A percentile compares a stretch with the other conserved stretches of the same genome.
Evolutionary conservation across 30 jellyfish, hydroid and myxozoan species (phyloP).

Genomic region (Aurelia sp.): DNA sequence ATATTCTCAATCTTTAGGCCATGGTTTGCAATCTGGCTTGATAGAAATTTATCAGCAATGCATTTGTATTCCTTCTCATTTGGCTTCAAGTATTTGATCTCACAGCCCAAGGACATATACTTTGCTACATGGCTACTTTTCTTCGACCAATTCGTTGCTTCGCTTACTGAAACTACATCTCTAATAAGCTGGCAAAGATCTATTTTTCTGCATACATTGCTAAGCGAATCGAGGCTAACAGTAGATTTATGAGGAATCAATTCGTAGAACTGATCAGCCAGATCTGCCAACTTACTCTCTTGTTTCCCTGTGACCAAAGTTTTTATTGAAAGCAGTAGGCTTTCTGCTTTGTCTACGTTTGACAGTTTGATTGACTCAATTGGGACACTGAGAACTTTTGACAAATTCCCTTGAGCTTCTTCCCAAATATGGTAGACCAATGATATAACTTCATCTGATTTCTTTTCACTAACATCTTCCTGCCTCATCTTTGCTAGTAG

Average conservation of each 20-base stretch:
- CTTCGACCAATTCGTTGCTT: conserved; percentile 79
- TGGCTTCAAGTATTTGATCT: conserved; percentile 28
- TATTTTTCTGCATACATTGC: conserved; percentile 46
- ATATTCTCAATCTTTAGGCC: conserved; percentile 37
- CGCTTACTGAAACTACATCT: conserved; percentile 82
- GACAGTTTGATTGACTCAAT: conserved; percentile 58
- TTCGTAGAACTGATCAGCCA: conserved; percentile 42
- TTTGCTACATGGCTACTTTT: conserved; percentile 59
- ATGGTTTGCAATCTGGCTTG: conserved; percentile 37
- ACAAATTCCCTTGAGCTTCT: conserved; percentile 87
- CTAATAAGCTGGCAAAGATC: conserved; percentile 89
- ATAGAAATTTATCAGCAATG: conserved; percentile 15
- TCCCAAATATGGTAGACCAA: conserved; percentile 74
- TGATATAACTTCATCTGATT: conserved; percentile 27
- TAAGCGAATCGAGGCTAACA: conserved; percentile 13
- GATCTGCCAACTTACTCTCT: conserved; percentile 16
- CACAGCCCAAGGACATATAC: conserved; percentile 76
- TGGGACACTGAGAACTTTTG: conserved; percentile 52
- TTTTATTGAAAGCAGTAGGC: conserved; percentile 70
- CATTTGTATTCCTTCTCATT: not conserved
- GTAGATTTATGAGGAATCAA: conserved; percentile 55
- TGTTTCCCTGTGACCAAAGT: not conserved
- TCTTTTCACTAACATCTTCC: conserved; percentile 2
- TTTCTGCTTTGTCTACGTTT: conserved; percentile 81
- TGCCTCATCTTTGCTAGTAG: conserved; percentile 34